Evolutionary conservation across 2,797 vertebrate genomes (phyloP).

Genomic region (Acipenser oxyrinchus): DNA sequence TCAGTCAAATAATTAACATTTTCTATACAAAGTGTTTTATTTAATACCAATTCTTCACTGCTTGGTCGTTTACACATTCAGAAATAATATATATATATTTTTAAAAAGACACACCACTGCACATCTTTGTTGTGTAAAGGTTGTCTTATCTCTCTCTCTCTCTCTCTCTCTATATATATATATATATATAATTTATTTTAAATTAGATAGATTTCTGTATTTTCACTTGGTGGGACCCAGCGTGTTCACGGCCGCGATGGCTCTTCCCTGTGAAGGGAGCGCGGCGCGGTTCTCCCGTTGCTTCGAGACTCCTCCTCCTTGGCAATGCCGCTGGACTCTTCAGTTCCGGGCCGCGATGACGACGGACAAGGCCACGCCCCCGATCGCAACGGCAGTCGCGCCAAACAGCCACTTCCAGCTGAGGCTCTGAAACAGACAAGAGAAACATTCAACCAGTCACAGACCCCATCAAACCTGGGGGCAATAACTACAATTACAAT

Average conservation of each 20-base stretch:
- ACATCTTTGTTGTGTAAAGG: no score
- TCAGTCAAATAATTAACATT: slow-evolving; percentile 37
- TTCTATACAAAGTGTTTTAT: slow-evolving; percentile 36
- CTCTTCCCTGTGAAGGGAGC: background rate
- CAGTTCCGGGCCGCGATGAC: slow-evolving; percentile 93
- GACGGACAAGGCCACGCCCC: slow-evolving; percentile 90
- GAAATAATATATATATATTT: slow-evolving; percentile 11
- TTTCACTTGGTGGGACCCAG: no score
- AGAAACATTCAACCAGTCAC: no score
- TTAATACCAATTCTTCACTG: slow-evolving; percentile 9
- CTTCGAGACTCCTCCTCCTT: slow-evolving; percentile 1
- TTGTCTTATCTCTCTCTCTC: background rate
- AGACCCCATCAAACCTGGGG: no score
- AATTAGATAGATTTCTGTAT: no score
- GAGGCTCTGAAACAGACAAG: slow-evolving; percentile 59
- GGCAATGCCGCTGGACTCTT: background rate
- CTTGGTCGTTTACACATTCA: slow-evolving; percentile 20
- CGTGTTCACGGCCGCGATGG: no score
- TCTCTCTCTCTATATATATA: background rate
- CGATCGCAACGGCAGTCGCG: slow-evolving; percentile 85
- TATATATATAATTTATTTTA: background rate
- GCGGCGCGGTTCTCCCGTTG: background rate
- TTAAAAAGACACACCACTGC: slow-evolving; percentile 31
- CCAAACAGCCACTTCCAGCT: slow-evolving; percentile 98
- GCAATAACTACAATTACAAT: no score